Conservation (phyloP, 2,113 vertebrate species). For the Procavia capensis region DNA sequence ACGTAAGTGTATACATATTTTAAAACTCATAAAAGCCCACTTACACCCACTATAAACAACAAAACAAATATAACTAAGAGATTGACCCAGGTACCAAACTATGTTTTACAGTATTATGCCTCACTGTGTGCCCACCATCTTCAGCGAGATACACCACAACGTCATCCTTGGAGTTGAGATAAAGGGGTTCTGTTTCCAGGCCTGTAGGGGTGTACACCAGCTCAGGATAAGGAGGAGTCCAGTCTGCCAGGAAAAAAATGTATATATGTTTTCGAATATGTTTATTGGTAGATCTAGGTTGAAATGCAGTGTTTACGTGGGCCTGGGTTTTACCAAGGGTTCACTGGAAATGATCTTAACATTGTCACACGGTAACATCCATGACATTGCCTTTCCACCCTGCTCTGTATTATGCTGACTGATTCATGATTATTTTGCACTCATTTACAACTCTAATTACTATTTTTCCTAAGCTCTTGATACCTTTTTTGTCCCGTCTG, state of each 20-base stretch:
- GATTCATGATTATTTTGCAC: not conserved
- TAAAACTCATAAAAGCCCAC: not conserved
- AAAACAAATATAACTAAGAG: conserved; percentile 43
- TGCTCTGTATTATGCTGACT: not conserved
- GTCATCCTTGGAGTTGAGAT: conserved; percentile 73
- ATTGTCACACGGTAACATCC: not conserved
- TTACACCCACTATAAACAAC: not conserved
- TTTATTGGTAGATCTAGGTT: not conserved
- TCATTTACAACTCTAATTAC: not conserved
- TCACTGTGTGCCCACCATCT: conserved; percentile 80
- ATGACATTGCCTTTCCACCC: not conserved
- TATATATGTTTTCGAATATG: conserved; percentile 29
- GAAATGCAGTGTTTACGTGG: not conserved
- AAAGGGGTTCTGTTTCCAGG: conserved; percentile 70
- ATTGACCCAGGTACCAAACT: conserved; percentile 14
- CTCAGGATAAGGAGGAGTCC: conserved; percentile 81
- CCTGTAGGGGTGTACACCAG: conserved; percentile 82
- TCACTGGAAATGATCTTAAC: not conserved
- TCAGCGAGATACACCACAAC: conserved; percentile 84
- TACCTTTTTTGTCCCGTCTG: not conserved
- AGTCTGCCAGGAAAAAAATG: conserved; percentile 78
- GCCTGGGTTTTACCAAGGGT: not conserved
- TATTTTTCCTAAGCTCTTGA: not conserved
- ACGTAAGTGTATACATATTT: not conserved
- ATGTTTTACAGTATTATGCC: conserved; percentile 54